These are phyloP conservation scores for Drosophila quinaria DNA, from an alignment of 2,888 invertebrate species.

Conservation along the genomic window DNA sequence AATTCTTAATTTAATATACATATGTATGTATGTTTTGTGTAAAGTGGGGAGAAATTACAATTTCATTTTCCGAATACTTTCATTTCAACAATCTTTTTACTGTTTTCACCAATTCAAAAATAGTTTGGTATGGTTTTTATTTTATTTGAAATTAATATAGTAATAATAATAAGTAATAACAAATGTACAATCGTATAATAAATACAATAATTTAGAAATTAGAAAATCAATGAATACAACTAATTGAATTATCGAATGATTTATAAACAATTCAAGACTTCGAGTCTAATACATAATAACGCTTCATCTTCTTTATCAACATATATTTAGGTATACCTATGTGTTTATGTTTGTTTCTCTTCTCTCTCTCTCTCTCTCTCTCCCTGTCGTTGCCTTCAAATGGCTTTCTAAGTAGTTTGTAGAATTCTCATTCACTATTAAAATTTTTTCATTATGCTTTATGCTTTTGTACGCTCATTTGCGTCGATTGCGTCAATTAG, in stretches of 20 bases:
- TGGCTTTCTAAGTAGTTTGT: slow-evolving; percentile 32
- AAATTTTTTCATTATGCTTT: slow-evolving; percentile 44
- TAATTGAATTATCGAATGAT: slow-evolving; percentile 33
- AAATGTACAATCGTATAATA: slow-evolving; percentile 50
- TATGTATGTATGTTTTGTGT: slow-evolving; percentile 37
- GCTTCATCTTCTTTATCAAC: slow-evolving; percentile 9
- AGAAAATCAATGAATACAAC: slow-evolving; percentile 34
- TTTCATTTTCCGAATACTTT: slow-evolving; percentile 72
- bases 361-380: slow-evolving; percentile 15
- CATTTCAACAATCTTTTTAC: slow-evolving; percentile 46
- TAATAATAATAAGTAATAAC: slow-evolving; percentile 42
- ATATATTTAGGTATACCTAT: slow-evolving; percentile 6
- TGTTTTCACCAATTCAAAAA: slow-evolving; percentile 65
- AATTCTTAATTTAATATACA: slow-evolving; percentile 34
- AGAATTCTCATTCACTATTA: slow-evolving; percentile 37
- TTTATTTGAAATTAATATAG: slow-evolving; percentile 27
- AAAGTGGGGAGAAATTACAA: slow-evolving; percentile 69
- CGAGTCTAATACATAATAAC: slow-evolving; percentile 74
- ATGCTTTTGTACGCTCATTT: slow-evolving; percentile 73
- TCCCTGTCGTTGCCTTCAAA: slow-evolving; percentile 26
- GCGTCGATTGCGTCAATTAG: slow-evolving; percentile 80
- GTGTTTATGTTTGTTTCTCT: slow-evolving; percentile 14
- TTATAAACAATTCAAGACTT: slow-evolving; percentile 72
- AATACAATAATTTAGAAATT: slow-evolving; percentile 68
- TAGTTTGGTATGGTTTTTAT: slow-evolving; percentile 50